Base-by-base conservation (phyloP, 2,888 invertebrate species). In the Kryphioiulus occultus region DNA sequence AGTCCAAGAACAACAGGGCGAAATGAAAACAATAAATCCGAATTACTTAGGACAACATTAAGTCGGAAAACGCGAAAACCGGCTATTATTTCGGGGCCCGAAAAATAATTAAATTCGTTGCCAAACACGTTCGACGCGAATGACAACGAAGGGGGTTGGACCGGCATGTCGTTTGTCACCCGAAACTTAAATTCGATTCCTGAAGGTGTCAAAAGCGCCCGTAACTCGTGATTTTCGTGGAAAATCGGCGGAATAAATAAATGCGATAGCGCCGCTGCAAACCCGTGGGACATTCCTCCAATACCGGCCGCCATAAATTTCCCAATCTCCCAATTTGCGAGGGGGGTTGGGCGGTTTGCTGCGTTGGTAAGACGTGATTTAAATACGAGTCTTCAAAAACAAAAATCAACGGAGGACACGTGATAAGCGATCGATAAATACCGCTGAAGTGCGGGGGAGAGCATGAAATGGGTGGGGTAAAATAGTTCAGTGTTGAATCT, bases 341-440 rank as follows among this genome's bases (percentile, higher is more conserved):
- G 68, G 9, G 26, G 22, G 22, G 22, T n/a, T 22, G 26, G 22
- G 26, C 22, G 22, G 26, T 5, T 7, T 22, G 78, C 15, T 78
- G 78, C 30, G 10, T 78, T 78, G 12, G 0, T 26, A 78, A 78
- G 78, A 78, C 78, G 78, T 78, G 78, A 78, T 78, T 78, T 78
- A 78, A 78, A 78, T 78, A 26, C 78, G 30, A 78, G 78, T 78
- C 78, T 78, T 78, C 78, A 78, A 78, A 78, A 78, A 78, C 26
- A 78, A 78, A 78, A 78, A 78, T 78, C 78, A 78, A 78, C 78
- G 12, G 22, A 78, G 78, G 12, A 78, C 30, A 12, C 7, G 30
- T 22, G 22, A 78, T 78, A 26, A 10, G 12, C 78, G 78, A 78
- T 78, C 78, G 78, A 78, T 78, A 78, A 78, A 78, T 78, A 78